Evolutionary conservation across 2,797 vertebrate genomes (phyloP).

Genomic region (Todus mexicanus): DNA sequence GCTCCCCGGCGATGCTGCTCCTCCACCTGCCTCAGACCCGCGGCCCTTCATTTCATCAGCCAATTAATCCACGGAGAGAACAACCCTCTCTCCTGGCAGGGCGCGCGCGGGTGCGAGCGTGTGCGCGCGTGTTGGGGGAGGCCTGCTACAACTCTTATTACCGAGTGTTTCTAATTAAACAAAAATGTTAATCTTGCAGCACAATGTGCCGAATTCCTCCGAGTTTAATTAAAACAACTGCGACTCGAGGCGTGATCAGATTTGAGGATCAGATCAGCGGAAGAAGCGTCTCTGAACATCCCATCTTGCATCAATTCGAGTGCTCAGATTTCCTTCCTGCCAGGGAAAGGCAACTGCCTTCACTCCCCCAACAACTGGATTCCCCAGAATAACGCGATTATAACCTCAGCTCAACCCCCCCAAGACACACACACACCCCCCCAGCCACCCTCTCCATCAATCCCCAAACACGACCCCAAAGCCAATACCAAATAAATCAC

Average conservation of each 20-base stretch:
- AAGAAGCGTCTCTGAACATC: neutral
- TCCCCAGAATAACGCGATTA: neutral
- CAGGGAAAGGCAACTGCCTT: neutral
- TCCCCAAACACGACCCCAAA: neutral
- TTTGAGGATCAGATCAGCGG: slow-evolving; percentile 35
- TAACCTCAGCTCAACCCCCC: neutral
- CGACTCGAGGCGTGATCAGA: slow-evolving; percentile 41
- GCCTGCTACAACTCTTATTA: neutral
- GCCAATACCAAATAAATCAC: neutral
- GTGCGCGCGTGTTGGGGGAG: neutral
- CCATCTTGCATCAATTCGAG: neutral
- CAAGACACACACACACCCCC: neutral
- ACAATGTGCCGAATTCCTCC: slow-evolving; percentile 67
- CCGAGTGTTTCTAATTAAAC: slow-evolving; percentile 69
- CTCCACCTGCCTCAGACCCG: slow-evolving; percentile 19
- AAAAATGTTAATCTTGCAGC: slow-evolving; percentile 67
- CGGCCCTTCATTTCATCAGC: neutral
- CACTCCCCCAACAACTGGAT: neutral
- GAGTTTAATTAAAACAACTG: slow-evolving; percentile 78
- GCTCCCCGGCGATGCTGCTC: neutral
- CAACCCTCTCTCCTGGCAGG: neutral
- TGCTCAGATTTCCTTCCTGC: slow-evolving; percentile 30
- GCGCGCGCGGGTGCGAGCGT: neutral
- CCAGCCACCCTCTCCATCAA: neutral
- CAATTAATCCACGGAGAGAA: neutral